Base-by-base conservation (phyloP, 2,888 invertebrate genomes). In the Pammene fasciana region DNA sequence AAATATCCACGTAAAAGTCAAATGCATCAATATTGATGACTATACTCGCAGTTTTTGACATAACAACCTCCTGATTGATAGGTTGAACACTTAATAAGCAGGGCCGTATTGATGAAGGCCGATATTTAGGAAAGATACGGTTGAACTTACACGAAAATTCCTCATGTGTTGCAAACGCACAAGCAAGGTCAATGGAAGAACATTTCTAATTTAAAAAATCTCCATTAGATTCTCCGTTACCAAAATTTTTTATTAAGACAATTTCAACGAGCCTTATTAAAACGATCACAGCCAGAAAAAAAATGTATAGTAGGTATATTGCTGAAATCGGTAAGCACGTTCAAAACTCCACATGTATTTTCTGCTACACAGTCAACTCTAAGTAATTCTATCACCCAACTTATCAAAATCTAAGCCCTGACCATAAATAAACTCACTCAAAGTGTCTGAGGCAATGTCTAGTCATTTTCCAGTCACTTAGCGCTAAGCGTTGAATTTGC, bases 381-480 rank as follows among this genome's bases (percentile, higher is more conserved):
- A 46, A 14, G 7, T 46, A 7, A 46, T 14, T 46, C 5, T 46
- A n/a, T 14, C 6, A 46, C 14, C 14, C n/a, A 14, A 14, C 14
- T n/a, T 34, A 59, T 59, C 59, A 59, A 59, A 26, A 59, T 59
- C 59, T 26, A 59, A 18, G 45, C 14, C n/a, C 3, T 5, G 14
- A 26, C 3, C 46, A 60, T 60, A 60, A 60, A 60, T 34, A 9
- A 46, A 34, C 34, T n/a, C 26, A 9, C 18, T 43, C 13, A 11
- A 43, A 43, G 43, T 26, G 62, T 62, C 62, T 62, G 62, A 52
- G 38, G 62, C 62, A 62, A 62, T 41, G 41, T 41, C 41, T 50
- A 10, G 50, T 62, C 18, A 62, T 62, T 62, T 62, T 26, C 38
- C 50, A 48, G 41, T 50, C 50, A 52, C 62, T 62, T 62, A 52